Evolutionary conservation across 1,140 invertebrate species (phyloP).

Genomic region (Acromyrmex echinatior): DNA sequence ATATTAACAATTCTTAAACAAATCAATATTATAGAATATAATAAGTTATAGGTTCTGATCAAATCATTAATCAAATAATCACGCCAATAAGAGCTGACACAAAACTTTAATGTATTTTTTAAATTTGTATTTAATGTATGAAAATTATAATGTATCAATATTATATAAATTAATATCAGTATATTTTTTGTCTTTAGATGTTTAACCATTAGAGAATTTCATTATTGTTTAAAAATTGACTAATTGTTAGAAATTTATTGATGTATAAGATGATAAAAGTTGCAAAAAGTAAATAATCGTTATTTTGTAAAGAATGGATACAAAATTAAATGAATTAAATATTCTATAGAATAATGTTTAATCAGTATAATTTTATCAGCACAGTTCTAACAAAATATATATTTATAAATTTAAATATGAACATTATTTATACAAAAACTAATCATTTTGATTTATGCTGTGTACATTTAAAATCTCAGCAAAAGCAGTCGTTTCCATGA

Average conservation of each 20-base stretch:
- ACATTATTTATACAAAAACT: neutral
- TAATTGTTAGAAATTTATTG: neutral
- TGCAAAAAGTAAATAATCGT: neutral
- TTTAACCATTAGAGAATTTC: neutral
- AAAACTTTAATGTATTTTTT: no score
- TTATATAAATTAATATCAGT: neutral
- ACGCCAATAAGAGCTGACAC: no score
- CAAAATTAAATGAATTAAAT: neutral
- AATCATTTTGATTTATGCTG: neutral
- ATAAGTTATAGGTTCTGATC: no score
- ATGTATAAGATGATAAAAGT: neutral
- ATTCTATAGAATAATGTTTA: neutral
- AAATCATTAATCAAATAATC: no score
- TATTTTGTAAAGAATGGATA: neutral
- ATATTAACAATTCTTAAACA: constrained; percentile 8
- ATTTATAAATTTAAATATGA: neutral
- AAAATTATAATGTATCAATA: no score
- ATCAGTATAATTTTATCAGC: neutral
- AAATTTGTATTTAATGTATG: no score
- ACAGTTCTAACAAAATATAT: neutral
- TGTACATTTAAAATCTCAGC: neutral
- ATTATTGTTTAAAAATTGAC: no score
- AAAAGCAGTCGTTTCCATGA: neutral
- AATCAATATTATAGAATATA: neutral
- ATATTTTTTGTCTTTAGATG: neutral